Base-by-base conservation (phyloP, 92 coral and sea anemone species). In the Montipora capitata region DNA sequence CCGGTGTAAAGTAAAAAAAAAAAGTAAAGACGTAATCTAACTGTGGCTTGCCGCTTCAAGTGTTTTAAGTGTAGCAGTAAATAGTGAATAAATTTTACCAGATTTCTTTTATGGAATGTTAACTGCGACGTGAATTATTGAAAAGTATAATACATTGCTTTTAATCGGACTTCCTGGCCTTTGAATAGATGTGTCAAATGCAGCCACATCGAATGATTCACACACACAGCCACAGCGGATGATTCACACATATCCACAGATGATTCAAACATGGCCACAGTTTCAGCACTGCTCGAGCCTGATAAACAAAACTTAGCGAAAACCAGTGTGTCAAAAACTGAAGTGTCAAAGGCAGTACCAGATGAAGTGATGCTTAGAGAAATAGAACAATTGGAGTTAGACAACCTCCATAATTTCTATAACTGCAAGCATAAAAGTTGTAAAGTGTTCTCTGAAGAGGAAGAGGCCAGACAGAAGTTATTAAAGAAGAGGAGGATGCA, bases 391-490 rank as follows among this genome's bases (percentile, higher is more conserved):
- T 38, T 3, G 12, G 79, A 18, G 3, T 15, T 83, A 8, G 15
- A 10, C 20, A 71, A 83, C 71, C 79, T 83, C 20, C 88, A 83
- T 13, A 70, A 51, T 18, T 83, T 13, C 79, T 72, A 72, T 48
- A 27, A 49, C n/a, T 83, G 88, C 79, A 83, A 71, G 42, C 67
- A 83, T 4, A 83, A 71, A 51, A 83, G 61, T 42, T 83, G 81
- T 40, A 58, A 77, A 77, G 81, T 35, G 17, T 75, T 75, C 11
- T 75, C 80, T 10, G 65, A 75, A 51, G 67, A 75, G 16, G 80
- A 75, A 75, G 80, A 75, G 66, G 80, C 80, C 65, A 75, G 80
- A 69, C 66, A 84, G 68, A 72, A 62, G 80, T 6, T 14, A 38
- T 12, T 84, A 15, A 16, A 27, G 56, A 56, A 61, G 61, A 14